Evolutionary conservation across 2,888 invertebrate genomes (phyloP), one percentile per base, ranked within the genome.

Genomic region (Brassicogethes aeneus): DNA sequence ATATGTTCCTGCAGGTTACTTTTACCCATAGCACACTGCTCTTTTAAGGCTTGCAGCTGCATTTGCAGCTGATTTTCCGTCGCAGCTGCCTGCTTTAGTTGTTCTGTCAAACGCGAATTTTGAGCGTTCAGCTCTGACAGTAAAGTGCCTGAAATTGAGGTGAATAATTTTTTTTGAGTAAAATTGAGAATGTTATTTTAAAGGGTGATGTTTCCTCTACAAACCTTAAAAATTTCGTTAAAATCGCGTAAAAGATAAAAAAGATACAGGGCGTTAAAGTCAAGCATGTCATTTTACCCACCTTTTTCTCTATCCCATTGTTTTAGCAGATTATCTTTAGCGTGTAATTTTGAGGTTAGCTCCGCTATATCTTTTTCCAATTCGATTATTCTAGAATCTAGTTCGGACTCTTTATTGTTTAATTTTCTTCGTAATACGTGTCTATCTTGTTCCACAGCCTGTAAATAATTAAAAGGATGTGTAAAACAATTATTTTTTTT

Each of bases 391-490:
- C 86, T 77, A 37, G 87, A 82, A 55, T 95, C 94, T 64, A 87
- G 88, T 67, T 95, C 94, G 17, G 87, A 85, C 64, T 89, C 85
- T 32, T 85, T 80, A 32, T 87, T 84, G 56, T 89, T 85, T 61
- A 95, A 71, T 57, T 87, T 86, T 46, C 93, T 77, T 44, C 89
- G 77, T 38, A 95, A 74, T 38, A 86, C 76, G 69, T 95, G 89
- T 56, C 92, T 85, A 69, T 95, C 94, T 69, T 95, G 94, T 70
- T 94, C 92, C 66, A 94, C 74, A 62, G 82, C 82, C 94, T 95
- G 76, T 3, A 56, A 56, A 35, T 17, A 36, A 43, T 38, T 37
- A 39, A 43, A 29, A n/a, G n/a, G n/a, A 45, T 17, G 33, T 13
- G 10, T 31, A 14, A 15, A 14, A 8, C 2, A 34, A 29, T n/a